These are phyloP conservation scores for Eupristina koningsbergeri DNA, from an alignment of 1,140 invertebrate genomes.

Conservation along the genomic window DNA sequence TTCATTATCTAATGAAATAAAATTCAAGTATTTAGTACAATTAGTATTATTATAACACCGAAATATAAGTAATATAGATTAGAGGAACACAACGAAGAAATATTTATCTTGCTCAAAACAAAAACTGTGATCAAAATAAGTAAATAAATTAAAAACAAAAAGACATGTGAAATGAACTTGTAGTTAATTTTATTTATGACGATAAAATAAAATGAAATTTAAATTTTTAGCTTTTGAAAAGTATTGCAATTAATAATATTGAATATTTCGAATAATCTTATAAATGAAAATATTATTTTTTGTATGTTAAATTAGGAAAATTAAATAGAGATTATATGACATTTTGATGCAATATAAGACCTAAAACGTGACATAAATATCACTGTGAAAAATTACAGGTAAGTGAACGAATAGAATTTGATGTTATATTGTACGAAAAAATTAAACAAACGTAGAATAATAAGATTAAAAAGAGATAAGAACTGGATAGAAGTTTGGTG, in stretches of 20 bases:
- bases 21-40: not conserved
- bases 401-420: not conserved
- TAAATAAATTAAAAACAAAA: too few species aligned
- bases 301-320: too few species aligned
- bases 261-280: not conserved
- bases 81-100: too few species aligned
- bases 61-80: not conserved
- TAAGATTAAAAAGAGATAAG: not conserved
- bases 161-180: too few species aligned
- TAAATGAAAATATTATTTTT: not conserved
- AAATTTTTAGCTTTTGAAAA: not conserved
- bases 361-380: too few species aligned
- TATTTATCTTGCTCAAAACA: not conserved
- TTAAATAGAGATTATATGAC: too few species aligned
- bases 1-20: not conserved
- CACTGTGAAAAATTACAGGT: not conserved
- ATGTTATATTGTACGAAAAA: not conserved
- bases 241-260: too few species aligned
- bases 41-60: not conserved
- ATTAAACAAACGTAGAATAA: not conserved
- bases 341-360: too few species aligned
- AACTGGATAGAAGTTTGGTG: not conserved
- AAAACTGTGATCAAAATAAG: too few species aligned
- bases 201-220: too few species aligned
- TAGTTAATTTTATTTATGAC: too few species aligned